Percentiles rank a stretch among this genome's conserved stretches.
Evolutionary conservation across 1,140 invertebrate species (phyloP).

Genomic region (Limonius californicus): DNA sequence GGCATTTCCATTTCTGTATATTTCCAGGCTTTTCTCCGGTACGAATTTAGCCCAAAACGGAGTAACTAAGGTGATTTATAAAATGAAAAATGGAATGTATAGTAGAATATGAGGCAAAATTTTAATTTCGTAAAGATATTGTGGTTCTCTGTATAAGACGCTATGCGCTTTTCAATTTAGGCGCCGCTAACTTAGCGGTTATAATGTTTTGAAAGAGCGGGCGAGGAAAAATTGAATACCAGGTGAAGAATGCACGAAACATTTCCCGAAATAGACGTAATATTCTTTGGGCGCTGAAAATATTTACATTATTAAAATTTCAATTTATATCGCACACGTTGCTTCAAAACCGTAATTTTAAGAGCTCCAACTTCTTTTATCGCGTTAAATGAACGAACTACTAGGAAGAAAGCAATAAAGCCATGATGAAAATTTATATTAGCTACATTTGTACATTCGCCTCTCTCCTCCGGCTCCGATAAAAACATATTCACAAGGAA

Average conservation of each 20-base stretch:
- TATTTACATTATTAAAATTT: conserved; percentile 38
- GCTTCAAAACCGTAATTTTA: conserved; percentile 26
- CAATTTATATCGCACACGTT: conserved; percentile 29
- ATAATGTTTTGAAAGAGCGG: conserved; percentile 5
- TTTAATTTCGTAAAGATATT: conserved; percentile 13
- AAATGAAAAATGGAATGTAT: conserved; percentile 3
- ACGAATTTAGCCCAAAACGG: no score
- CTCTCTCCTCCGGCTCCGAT: no score
- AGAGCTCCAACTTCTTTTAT: conserved; percentile 19
- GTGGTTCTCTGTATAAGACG: conserved; percentile 5
- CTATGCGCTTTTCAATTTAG: conserved; percentile 11
- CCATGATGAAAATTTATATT: conserved; percentile 11
- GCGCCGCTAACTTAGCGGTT: conserved; percentile 12
- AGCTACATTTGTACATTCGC: neutral
- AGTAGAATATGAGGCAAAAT: neutral
- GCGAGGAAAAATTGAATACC: conserved; percentile 24
- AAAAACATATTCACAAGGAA: no score
- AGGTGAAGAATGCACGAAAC: conserved; percentile 33
- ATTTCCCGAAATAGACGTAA: conserved; percentile 35
- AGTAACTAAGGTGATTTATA: neutral
- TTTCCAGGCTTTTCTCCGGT: no score
- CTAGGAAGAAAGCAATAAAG: conserved; percentile 5
- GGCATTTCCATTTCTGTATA: no score
- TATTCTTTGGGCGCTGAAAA: conserved; percentile 32
- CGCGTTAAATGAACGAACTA: conserved; percentile 1